These are phyloP conservation scores for Albula goreensis DNA, from an alignment of 2,113 vertebrate genomes.

Conservation along the genomic window DNA sequence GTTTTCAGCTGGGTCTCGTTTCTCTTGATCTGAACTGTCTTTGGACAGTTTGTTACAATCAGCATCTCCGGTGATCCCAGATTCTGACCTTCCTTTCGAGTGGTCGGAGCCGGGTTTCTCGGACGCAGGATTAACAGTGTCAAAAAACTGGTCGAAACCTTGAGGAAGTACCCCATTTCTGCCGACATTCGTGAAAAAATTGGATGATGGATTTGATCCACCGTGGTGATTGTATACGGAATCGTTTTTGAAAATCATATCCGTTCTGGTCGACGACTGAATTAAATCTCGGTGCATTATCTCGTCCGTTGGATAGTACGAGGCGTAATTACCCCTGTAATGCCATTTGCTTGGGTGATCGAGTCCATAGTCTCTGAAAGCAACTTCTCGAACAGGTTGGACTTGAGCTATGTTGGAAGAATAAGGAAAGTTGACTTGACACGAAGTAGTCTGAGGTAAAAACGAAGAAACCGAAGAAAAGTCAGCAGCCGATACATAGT, in stretches of 20 bases:
- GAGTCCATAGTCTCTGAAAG: slow-evolving; percentile 96
- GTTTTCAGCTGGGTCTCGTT: slow-evolving; percentile 72
- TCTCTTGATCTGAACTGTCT: slow-evolving; percentile 74
- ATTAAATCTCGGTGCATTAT: slow-evolving; percentile 84
- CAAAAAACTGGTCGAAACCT: slow-evolving; percentile 96
- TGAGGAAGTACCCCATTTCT: slow-evolving; percentile 95
- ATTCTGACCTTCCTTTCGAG: slow-evolving; percentile 78
- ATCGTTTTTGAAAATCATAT: slow-evolving; percentile 91
- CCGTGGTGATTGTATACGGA: slow-evolving; percentile 82
- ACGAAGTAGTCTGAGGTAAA: slow-evolving; percentile 91
- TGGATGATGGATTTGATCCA: slow-evolving; percentile 73
- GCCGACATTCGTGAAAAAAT: slow-evolving; percentile 86
- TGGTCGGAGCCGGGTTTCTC: slow-evolving; percentile 64
- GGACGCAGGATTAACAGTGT: slow-evolving; percentile 60
- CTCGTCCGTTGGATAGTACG: slow-evolving; percentile 89
- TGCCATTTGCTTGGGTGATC: slow-evolving; percentile 94
- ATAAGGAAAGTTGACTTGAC: slow-evolving; percentile 96
- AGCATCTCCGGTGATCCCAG: slow-evolving; percentile 63
- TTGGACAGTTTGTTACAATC: slow-evolving; percentile 73
- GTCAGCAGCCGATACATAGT: slow-evolving; percentile 94
- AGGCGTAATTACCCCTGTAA: slow-evolving; percentile 89
- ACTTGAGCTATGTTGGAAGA: slow-evolving; percentile 92
- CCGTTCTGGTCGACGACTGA: slow-evolving; percentile 81
- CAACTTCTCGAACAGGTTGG: slow-evolving; percentile 93
- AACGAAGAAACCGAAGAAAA: slow-evolving; percentile 93